Evolutionary conservation across 2,113 vertebrate genomes (phyloP).

Genomic region (Eupsittula cactorum): DNA sequence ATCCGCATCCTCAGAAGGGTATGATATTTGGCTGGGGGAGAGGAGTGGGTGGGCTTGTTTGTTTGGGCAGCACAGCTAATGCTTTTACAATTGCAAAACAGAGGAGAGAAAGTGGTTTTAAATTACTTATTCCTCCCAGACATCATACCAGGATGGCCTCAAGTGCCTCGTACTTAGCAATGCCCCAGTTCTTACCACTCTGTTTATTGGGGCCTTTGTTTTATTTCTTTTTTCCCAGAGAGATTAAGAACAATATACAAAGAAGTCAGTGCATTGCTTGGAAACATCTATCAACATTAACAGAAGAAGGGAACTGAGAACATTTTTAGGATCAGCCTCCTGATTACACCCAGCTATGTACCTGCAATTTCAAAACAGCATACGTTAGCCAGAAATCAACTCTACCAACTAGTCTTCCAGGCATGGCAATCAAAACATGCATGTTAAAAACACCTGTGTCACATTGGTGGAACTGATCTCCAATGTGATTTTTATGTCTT

Average conservation of each 20-base stretch:
- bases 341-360: background rate
- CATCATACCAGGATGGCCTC: background rate
- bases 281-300: slow-evolving; percentile 36
- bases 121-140: background rate
- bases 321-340: background rate
- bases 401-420: background rate
- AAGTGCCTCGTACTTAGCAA: background rate
- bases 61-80: background rate
- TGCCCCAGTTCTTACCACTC: background rate
- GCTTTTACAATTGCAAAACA: background rate
- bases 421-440: background rate
- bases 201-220: background rate
- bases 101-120: background rate
- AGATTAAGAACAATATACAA: background rate
- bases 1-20: background rate
- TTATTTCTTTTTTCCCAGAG: background rate
- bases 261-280: slow-evolving; percentile 6
- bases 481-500: background rate
- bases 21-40: rapidly evolving
- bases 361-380: slow-evolving; percentile 12
- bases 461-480: background rate
- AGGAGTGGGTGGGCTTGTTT: background rate
- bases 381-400: background rate
- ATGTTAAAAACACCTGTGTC: slow-evolving; percentile 16
- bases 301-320: background rate